Percentiles rank a stretch among this genome's conserved stretches.
Evolutionary conservation across 2,113 vertebrate genomes (phyloP).

Genomic region (Heteronetta atricapilla): DNA sequence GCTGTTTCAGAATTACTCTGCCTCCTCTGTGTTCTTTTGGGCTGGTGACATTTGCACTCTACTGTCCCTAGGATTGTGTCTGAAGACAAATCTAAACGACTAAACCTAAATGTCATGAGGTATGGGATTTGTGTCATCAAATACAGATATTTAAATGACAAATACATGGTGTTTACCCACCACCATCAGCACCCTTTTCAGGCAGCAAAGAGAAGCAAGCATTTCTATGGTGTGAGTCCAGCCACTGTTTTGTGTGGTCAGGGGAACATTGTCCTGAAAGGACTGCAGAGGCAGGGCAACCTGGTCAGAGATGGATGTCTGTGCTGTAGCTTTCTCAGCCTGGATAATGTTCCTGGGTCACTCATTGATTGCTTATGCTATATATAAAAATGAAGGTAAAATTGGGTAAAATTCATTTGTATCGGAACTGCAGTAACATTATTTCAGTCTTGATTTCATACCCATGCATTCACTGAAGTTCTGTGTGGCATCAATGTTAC

Average conservation of each 20-base stretch:
- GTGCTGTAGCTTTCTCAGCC: background rate
- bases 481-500: background rate
- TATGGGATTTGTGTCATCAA: background rate
- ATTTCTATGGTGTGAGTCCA: background rate
- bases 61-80: background rate
- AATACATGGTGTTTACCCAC: background rate
- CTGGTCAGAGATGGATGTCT: background rate
- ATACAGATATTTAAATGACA: background rate
- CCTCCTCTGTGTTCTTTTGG: background rate
- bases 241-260: background rate
- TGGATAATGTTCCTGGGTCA: background rate
- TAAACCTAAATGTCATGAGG: background rate
- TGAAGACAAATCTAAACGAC: background rate
- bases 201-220: background rate
- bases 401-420: background rate
- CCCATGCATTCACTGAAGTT: background rate
- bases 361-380: background rate
- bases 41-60: background rate
- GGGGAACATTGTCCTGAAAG: background rate
- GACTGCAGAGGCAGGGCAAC: background rate
- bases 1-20: background rate
- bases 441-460: background rate
- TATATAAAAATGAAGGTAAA: background rate
- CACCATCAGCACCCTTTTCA: background rate
- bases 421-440: background rate